These are phyloP conservation scores for Formica exsecta DNA, from an alignment of 1,140 invertebrate genomes.

Conservation along the genomic window DNA sequence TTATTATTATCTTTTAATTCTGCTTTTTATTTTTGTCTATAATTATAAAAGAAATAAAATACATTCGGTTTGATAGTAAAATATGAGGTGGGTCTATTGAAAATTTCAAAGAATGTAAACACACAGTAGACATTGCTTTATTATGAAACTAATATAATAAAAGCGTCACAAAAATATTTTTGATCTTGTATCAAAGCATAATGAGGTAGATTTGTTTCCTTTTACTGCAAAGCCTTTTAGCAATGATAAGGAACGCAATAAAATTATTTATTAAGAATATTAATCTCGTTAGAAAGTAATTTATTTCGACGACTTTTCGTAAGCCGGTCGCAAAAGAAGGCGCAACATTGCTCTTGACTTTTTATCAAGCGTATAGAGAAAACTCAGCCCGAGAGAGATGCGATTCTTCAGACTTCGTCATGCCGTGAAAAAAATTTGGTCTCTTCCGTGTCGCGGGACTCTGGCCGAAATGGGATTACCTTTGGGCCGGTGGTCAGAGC, in stretches of 20 bases:
- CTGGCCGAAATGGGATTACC: conserved; percentile 76
- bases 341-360: neutral
- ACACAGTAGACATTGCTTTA: neutral
- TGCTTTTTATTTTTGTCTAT: neutral
- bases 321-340: neutral
- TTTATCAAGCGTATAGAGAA: conserved; percentile 51
- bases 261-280: conserved; percentile 34
- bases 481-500: conserved; percentile 72
- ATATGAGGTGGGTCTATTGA: neutral
- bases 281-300: neutral
- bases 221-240: neutral
- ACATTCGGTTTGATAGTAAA: neutral
- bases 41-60: neutral
- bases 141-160: neutral
- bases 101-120: conserved; percentile 1
- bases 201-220: neutral
- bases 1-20: neutral
- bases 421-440: conserved; percentile 54
- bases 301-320: neutral
- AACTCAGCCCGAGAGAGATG: conserved; percentile 24
- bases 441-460: neutral
- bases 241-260: neutral
- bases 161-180: neutral
- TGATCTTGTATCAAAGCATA: neutral
- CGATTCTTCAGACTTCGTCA: conserved; percentile 26